These are phyloP conservation scores for Pteronotus mesoamericanus DNA, from an alignment of 2,797 vertebrate genomes.

Conservation along the genomic window DNA sequence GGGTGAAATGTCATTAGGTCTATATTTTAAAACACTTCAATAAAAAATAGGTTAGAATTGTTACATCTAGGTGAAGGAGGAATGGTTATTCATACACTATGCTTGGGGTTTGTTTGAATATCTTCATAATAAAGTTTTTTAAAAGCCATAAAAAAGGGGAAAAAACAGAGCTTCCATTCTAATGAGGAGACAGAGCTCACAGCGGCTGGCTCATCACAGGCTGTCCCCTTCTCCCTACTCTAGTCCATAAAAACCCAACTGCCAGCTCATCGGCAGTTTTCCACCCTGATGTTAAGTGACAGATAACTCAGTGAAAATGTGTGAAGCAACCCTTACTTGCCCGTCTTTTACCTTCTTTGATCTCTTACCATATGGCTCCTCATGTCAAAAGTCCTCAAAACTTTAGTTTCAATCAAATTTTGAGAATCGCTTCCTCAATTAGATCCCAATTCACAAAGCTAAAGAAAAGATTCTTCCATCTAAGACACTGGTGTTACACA, in stretches of 20 bases:
- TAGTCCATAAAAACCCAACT: neutral
- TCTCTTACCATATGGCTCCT: neutral
- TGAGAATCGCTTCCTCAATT: neutral
- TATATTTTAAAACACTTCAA: constrained; percentile 34
- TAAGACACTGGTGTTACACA: neutral
- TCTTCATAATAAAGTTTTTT: neutral
- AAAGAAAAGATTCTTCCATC: neutral
- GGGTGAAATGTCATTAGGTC: constrained; percentile 15
- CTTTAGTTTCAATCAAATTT: neutral
- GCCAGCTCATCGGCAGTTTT: neutral
- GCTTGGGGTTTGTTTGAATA: neutral
- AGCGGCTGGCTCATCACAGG: neutral
- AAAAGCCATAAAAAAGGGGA: neutral
- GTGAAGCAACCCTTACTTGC: neutral
- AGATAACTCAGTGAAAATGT: neutral
- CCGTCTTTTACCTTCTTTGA: neutral
- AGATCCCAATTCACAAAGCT: neutral
- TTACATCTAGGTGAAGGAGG: neutral
- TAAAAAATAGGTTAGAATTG: constrained; percentile 20
- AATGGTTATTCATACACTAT: neutral
- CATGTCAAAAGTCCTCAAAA: neutral
- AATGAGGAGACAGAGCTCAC: neutral
- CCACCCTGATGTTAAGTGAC: neutral
- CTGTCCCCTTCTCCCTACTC: neutral
- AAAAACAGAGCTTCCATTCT: neutral